phyloP scores from a whole-genome alignment of 2,113 vertebrate species.

The Thamnophis sirtalis region DNA sequence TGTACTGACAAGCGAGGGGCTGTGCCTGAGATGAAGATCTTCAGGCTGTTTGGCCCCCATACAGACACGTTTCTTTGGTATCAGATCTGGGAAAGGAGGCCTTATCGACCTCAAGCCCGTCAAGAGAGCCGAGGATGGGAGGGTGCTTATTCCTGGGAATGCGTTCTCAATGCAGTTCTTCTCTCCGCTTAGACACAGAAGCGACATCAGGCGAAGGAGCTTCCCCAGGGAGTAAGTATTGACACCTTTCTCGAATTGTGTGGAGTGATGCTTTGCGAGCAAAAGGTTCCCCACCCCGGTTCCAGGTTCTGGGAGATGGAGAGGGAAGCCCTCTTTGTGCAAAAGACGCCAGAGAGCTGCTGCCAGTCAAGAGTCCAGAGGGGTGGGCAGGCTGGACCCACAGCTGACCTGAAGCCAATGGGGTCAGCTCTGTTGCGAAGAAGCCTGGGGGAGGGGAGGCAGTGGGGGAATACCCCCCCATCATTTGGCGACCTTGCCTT shows the following conservation, averaged over 20 bases:
- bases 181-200: slow-evolving; percentile 77
- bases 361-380: not conserved
- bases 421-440: not conserved
- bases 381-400: not conserved
- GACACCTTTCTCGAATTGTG: not conserved
- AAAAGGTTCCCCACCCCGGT: no score
- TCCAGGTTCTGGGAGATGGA: not conserved
- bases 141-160: not conserved
- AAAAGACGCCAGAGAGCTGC: not conserved
- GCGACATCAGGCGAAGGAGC: slow-evolving; percentile 77
- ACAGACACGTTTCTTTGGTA: not conserved
- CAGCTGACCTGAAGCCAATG: not conserved
- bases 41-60: not conserved
- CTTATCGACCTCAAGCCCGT: not conserved
- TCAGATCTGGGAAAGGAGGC: not conserved
- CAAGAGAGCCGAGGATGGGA: not conserved
- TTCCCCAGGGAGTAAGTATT: slow-evolving; percentile 77
- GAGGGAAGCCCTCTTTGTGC: not conserved
- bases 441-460: not conserved
- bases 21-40: not conserved
- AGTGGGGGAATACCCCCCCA: not conserved
- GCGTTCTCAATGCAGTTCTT: not conserved
- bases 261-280: not conserved
- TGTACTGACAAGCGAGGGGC: not conserved
- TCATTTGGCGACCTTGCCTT: not conserved